Percentiles rank a stretch among this genome's conserved stretches.
phyloP scores from a whole-genome alignment of 2,797 vertebrate species.

The Gambelia wislizenii region DNA sequence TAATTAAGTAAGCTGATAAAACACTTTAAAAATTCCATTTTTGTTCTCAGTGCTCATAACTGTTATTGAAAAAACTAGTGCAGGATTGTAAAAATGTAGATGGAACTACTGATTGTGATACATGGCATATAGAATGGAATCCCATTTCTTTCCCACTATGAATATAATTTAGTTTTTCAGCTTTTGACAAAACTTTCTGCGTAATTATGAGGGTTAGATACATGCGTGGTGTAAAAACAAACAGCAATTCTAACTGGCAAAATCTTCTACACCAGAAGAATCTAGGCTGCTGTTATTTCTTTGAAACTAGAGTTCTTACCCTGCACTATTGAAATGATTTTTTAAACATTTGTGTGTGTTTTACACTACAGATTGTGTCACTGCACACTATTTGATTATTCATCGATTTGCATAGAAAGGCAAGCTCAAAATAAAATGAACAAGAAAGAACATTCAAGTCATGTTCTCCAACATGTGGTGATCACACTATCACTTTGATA shows the following conservation, averaged over 20 bases:
- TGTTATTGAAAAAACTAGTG: background rate
- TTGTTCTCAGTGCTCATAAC: no score
- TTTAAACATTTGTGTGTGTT: background rate
- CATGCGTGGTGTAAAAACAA: background rate
- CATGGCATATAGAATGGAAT: background rate
- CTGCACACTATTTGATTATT: background rate
- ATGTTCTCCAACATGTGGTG: background rate
- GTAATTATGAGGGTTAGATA: background rate
- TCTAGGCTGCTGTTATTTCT: background rate
- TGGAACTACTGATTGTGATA: background rate
- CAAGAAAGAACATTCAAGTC: background rate
- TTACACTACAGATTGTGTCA: background rate
- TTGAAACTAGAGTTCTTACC: background rate
- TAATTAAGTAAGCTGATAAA: background rate
- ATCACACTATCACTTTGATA: no score
- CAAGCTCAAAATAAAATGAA: background rate
- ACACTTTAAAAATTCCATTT: background rate
- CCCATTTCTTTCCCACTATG: background rate
- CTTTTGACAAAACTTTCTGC: background rate
- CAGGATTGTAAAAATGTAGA: background rate
- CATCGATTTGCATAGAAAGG: background rate
- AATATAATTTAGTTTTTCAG: background rate
- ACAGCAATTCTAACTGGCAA: background rate
- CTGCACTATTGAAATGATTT: no score
- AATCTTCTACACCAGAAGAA: background rate